phyloP scores from a whole-genome alignment of 1,140 invertebrate species.

The Drosophila ambigua region DNA sequence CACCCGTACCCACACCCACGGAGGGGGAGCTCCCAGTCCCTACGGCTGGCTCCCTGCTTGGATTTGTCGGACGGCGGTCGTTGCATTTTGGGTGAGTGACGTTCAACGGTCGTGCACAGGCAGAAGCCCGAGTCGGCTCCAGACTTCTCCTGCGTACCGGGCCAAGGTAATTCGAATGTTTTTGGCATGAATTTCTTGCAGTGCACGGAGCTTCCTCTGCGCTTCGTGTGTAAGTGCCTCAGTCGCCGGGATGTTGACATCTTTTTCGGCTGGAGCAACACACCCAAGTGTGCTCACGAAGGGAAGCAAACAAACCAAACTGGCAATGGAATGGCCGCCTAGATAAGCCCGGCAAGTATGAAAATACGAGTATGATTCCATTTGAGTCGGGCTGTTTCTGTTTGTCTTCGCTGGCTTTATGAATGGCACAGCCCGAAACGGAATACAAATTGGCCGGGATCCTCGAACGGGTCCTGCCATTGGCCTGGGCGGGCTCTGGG shows the following conservation, averaged over 20 bases:
- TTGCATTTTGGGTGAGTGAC: slow-evolving; percentile 50
- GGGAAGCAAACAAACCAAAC: slow-evolving; percentile 51
- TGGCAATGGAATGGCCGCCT: slow-evolving; percentile 17
- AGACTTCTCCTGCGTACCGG: neutral
- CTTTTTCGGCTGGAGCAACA: slow-evolving; percentile 42
- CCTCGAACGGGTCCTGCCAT: too few species aligned
- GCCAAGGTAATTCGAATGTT: too few species aligned
- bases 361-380: slow-evolving; percentile 54
- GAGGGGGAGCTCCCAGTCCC: slow-evolving; percentile 17
- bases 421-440: slow-evolving; percentile 44
- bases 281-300: slow-evolving; percentile 55
- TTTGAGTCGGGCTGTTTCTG: slow-evolving; percentile 49
- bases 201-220: slow-evolving; percentile 9
- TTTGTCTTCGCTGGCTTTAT: slow-evolving; percentile 51
- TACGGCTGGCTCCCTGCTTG: slow-evolving; percentile 36
- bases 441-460: slow-evolving; percentile 54
- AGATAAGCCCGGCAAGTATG: slow-evolving; percentile 46
- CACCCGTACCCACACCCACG: neutral
- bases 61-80: slow-evolving; percentile 28
- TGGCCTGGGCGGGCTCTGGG: neutral
- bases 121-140: neutral
- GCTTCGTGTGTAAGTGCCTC: slow-evolving; percentile 31
- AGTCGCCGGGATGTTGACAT: slow-evolving; percentile 45
- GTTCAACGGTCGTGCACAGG: slow-evolving; percentile 33
- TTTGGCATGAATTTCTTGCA: neutral